Conservation (phyloP, 2,113 vertebrate species). For the Tachysurus vachellii region DNA sequence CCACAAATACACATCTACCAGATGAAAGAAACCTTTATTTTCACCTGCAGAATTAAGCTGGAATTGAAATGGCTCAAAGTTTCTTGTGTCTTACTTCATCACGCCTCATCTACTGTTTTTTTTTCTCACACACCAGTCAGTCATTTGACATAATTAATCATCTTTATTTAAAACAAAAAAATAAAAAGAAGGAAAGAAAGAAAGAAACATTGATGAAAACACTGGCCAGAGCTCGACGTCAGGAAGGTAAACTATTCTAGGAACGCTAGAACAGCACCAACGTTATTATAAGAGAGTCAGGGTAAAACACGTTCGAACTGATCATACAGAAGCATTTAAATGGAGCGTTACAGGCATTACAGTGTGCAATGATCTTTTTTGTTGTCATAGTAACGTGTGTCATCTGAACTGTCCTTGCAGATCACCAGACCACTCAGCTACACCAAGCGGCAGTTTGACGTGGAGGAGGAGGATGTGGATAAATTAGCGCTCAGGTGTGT, state of each 20-base stretch:
- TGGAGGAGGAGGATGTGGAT: constrained; percentile 97
- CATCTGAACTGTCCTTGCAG: constrained; percentile 65
- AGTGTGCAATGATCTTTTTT: background rate
- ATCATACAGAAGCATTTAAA: background rate
- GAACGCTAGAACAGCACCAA: background rate
- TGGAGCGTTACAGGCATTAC: background rate
- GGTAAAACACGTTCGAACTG: background rate
- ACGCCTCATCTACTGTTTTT: background rate
- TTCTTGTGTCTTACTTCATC: background rate
- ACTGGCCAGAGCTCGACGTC: background rate
- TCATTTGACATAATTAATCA: constrained; percentile 6
- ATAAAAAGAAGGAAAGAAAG: background rate
- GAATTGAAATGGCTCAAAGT: background rate
- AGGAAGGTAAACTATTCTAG: constrained; percentile 22
- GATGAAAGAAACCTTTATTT: background rate
- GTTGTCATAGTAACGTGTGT: background rate
- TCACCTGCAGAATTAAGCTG: background rate
- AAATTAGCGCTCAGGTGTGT: constrained; percentile 93
- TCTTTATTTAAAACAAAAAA: background rate
- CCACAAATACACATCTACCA: too few relatives aligned
- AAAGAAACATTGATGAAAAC: background rate
- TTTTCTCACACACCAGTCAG: background rate
- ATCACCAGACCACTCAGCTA: constrained; percentile 92
- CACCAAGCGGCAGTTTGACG: constrained; percentile 94
- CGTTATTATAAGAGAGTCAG: background rate